Percentiles rank a stretch among this genome's conserved stretches.
Evolutionary conservation across 2,888 invertebrate species (phyloP).

Genomic region (Nomada goodeniana): DNA sequence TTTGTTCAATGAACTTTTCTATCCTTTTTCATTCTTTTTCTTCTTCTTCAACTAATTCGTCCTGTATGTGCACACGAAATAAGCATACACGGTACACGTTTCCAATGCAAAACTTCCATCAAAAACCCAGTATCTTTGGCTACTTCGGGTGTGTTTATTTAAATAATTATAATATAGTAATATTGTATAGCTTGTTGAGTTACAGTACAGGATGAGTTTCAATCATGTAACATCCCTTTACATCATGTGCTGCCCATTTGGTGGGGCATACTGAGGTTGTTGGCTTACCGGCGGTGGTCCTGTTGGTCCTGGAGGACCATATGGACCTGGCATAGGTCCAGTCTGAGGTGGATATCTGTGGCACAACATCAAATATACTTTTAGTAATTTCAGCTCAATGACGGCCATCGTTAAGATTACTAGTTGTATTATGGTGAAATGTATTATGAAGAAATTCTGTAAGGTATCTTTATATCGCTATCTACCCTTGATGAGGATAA

Average conservation of each 20-base stretch:
- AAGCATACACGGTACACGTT: constrained; percentile 53
- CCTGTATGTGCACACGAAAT: constrained; percentile 39
- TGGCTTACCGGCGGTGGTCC: constrained; percentile 73
- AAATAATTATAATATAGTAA: constrained; percentile 77
- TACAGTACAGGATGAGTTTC: constrained; percentile 71
- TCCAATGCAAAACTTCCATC: constrained; percentile 66
- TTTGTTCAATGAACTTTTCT: constrained; percentile 27
- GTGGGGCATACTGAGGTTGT: constrained; percentile 79
- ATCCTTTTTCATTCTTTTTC: not conserved
- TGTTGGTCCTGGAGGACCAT: constrained; percentile 74
- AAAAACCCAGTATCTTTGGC: constrained; percentile 78
- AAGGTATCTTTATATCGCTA: constrained; percentile 8
- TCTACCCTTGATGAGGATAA: constrained; percentile 78
- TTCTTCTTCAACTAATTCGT: not conserved
- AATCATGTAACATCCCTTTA: constrained; percentile 69
- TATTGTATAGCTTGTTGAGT: constrained; percentile 77
- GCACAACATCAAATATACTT: constrained; percentile 27
- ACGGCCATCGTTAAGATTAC: not conserved
- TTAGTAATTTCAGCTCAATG: not conserved
- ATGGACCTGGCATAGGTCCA: constrained; percentile 74
- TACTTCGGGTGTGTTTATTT: constrained; percentile 76
- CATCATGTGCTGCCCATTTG: constrained; percentile 82
- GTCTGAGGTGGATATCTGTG: constrained; percentile 78
- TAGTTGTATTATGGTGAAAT: not conserved
- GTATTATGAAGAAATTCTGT: not conserved